Conservation (phyloP, 2,888 invertebrate species). For the Hirtodrosophila cameraria region DNA sequence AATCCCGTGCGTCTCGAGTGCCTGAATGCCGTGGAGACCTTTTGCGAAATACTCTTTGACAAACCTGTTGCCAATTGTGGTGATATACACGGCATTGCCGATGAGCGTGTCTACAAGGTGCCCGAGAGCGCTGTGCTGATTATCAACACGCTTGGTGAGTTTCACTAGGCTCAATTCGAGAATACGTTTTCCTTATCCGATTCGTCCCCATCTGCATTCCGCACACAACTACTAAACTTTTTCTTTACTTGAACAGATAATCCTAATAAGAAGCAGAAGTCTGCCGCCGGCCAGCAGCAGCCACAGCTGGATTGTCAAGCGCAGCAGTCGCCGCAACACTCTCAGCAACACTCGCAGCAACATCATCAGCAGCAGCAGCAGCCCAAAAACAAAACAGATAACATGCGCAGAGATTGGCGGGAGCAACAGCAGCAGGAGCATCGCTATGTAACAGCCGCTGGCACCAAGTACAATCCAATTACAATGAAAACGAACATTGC, state of each 20-base stretch:
- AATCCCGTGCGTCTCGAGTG: slow-evolving; percentile 85
- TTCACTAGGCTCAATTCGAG: too few relatives aligned
- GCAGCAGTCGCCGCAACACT: background rate
- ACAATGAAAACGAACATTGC: slow-evolving; percentile 54
- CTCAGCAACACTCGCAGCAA: background rate
- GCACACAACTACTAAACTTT: background rate
- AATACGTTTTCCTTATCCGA: too few relatives aligned
- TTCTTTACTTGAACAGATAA: background rate
- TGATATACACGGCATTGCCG: slow-evolving; percentile 80
- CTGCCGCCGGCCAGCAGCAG: background rate
- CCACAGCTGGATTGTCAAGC: background rate
- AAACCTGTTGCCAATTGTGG: slow-evolving; percentile 88
- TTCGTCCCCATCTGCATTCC: too few relatives aligned
- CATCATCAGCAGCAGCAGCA: background rate
- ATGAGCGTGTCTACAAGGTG: slow-evolving; percentile 84
- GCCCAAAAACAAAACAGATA: background rate
- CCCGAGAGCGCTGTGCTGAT: slow-evolving; percentile 83
- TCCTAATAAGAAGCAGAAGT: background rate
- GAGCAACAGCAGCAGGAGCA: slow-evolving; percentile 7
- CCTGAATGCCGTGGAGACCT: slow-evolving; percentile 86
- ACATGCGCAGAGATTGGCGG: slow-evolving; percentile 19
- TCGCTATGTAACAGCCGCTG: slow-evolving; percentile 45
- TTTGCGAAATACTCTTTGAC: slow-evolving; percentile 94
- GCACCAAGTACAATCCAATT: slow-evolving; percentile 27
- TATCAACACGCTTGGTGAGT: slow-evolving; percentile 66